These are phyloP conservation scores for Drosophila neoperkinsi DNA, from an alignment of 2,888 invertebrate genomes.

Conservation along the genomic window DNA sequence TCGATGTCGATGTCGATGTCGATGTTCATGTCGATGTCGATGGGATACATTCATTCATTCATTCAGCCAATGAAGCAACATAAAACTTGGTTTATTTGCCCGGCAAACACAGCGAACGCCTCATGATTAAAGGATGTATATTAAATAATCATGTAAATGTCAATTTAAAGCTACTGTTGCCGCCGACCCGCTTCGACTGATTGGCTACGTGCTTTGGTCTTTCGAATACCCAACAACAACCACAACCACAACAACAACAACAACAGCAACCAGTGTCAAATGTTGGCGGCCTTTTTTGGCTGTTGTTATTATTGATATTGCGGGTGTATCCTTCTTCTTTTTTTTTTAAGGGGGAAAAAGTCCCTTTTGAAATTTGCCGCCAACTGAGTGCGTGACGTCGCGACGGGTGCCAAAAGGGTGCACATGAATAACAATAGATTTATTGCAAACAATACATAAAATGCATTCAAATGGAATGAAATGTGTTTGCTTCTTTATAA, in stretches of 20 bases:
- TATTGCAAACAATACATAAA: slow-evolving; percentile 77
- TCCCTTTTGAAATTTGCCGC: slow-evolving; percentile 57
- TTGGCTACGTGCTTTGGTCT: slow-evolving; percentile 45
- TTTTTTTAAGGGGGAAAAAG: not conserved
- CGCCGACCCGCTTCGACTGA: slow-evolving; percentile 20
- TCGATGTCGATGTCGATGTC: not conserved
- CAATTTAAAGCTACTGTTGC: slow-evolving; percentile 74
- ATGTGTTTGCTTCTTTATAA: slow-evolving; percentile 44
- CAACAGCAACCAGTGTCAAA: slow-evolving; percentile 52
- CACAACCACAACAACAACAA: not conserved
- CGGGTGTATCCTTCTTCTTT: slow-evolving; percentile 49
- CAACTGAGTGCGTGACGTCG: slow-evolving; percentile 32
- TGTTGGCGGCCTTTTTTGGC: slow-evolving; percentile 63
- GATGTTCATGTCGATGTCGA: slow-evolving; percentile 11
- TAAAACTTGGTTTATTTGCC: slow-evolving; percentile 52
- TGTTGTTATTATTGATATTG: slow-evolving; percentile 68
- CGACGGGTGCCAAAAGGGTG: slow-evolving; percentile 15
- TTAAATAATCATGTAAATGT: slow-evolving; percentile 82
- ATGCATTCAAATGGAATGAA: slow-evolving; percentile 72
- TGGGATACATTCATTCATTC: slow-evolving; percentile 32
- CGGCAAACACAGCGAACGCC: slow-evolving; percentile 32
- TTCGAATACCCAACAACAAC: not conserved
- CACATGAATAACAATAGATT: slow-evolving; percentile 75
- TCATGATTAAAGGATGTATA: slow-evolving; percentile 78
- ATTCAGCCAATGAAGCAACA: slow-evolving; percentile 47